Conservation (phyloP, 2,797 vertebrate genomes). For the Ctenopoma kingsleyae region DNA sequence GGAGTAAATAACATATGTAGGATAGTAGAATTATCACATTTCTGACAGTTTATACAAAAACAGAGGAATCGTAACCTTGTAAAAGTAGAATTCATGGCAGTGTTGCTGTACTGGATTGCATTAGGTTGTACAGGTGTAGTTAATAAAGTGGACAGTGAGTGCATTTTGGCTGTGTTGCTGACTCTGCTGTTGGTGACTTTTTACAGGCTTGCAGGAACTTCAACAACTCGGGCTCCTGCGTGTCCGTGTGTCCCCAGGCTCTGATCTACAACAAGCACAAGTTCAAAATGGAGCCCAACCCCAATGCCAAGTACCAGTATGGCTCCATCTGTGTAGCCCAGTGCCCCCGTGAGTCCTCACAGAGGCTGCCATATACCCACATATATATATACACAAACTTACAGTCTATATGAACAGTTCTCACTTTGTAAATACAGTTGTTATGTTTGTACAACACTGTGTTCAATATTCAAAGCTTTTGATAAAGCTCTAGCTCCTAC, state of each 20-base stretch:
- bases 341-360: conserved; percentile 90
- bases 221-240: conserved; percentile 93
- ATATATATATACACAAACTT: conserved; percentile 1
- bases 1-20: neutral
- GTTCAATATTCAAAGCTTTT: neutral
- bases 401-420: neutral
- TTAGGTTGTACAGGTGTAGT: too few species aligned
- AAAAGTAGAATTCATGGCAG: too few species aligned
- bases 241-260: conserved; percentile 90
- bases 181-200: neutral
- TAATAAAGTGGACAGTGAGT: too few species aligned
- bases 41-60: too few species aligned
- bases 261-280: conserved; percentile 94
- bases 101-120: too few species aligned
- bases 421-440: neutral
- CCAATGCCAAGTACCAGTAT: conserved; percentile 95
- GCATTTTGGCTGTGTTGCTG: neutral
- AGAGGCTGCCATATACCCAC: neutral
- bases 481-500: neutral
- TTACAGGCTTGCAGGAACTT: conserved; percentile 93
- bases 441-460: neutral
- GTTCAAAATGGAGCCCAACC: conserved; percentile 94
- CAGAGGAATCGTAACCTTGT: too few species aligned
- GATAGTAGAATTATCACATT: too few species aligned
- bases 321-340: conserved; percentile 93